Base-by-base conservation (phyloP, 2,797 vertebrate species). In the Danio albolineatus region DNA sequence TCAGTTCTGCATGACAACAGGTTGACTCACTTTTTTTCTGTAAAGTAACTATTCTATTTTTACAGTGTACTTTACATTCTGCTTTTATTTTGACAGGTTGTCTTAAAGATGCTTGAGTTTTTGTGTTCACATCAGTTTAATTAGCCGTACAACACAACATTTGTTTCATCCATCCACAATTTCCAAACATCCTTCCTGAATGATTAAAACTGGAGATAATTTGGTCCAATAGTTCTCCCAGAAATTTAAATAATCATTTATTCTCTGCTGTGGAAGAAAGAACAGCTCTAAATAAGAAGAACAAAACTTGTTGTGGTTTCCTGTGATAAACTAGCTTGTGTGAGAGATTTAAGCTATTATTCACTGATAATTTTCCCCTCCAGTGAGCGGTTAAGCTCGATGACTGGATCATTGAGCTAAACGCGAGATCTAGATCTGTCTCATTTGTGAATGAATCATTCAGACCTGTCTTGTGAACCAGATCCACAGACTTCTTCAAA, bases 401-500 rank as follows among this genome's bases (percentile, higher is more conserved):
- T 13, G 16, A 59, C 19, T 59, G 21, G 12, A 38, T n/a, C 65
- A 51, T 9, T 66, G 62, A 67, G 14, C 48, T 67, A 28, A 69
- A 51, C 6, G 69, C 28, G 48, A 69, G 65, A 51, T n/a, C 48
- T 17, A 38, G 28, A 17, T 17, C 28, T 53, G 46, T 53, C 16
- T 4, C 48, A 51, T 51, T 69, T 36, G 6, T 69, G 66, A 69
- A 51, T 69, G 66, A 69, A 39, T 69, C 66, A 69, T 69, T 69
- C 48, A 69, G 66, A 38, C 16, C 28, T 51, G 62, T 5, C 12
- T 46, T 65, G 62, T 65, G 9, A 36, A 36, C 28, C 65, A 51
- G 28, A 51, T 53, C 14, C 10, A 12, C n/a, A 0, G 16, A 38
- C 69, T 38, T 0, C 12, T 53, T 39, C 28, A 53, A 70, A 53